These are phyloP conservation scores for Reticulitermes lucifugus DNA, from an alignment of 2,888 invertebrate genomes.

Conservation along the genomic window DNA sequence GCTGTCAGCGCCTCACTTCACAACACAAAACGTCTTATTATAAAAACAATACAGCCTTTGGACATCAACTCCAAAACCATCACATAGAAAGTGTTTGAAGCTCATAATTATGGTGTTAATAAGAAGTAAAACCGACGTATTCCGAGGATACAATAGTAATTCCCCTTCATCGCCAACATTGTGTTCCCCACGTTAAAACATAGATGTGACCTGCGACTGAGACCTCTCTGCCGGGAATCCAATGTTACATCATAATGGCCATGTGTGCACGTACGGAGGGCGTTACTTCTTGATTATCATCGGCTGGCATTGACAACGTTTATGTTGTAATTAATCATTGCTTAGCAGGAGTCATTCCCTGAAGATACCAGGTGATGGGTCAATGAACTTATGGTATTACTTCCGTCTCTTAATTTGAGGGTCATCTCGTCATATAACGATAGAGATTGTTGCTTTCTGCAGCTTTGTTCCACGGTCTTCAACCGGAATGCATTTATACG, in stretches of 20 bases:
- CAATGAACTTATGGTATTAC: background rate
- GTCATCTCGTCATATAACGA: background rate
- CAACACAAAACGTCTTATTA: too few relatives aligned
- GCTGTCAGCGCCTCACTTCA: too few relatives aligned
- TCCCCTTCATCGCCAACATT: too few relatives aligned
- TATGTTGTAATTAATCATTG: constrained; percentile 22
- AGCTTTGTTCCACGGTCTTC: too few relatives aligned
- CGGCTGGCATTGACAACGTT: background rate
- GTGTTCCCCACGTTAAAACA: background rate
- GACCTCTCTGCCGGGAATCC: background rate
- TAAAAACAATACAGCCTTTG: too few relatives aligned
- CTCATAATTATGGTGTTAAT: too few relatives aligned
- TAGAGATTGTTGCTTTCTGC: too few relatives aligned
- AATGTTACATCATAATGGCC: background rate
- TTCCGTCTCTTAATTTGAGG: constrained; percentile 28
- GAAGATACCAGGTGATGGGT: background rate
- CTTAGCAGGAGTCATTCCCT: background rate
- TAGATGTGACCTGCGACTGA: background rate
- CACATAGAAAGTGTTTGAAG: too few relatives aligned
- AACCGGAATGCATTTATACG: too few relatives aligned
- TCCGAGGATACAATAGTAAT: too few relatives aligned
- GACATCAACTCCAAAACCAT: too few relatives aligned
- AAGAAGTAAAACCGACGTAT: too few relatives aligned
- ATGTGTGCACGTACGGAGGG: background rate
- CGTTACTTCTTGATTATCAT: background rate